Percentiles rank a stretch among this genome's conserved stretches.
These are phyloP conservation scores for Phoxinus dragarum DNA, from an alignment of 2,797 vertebrate genomes.

Conservation along the genomic window DNA sequence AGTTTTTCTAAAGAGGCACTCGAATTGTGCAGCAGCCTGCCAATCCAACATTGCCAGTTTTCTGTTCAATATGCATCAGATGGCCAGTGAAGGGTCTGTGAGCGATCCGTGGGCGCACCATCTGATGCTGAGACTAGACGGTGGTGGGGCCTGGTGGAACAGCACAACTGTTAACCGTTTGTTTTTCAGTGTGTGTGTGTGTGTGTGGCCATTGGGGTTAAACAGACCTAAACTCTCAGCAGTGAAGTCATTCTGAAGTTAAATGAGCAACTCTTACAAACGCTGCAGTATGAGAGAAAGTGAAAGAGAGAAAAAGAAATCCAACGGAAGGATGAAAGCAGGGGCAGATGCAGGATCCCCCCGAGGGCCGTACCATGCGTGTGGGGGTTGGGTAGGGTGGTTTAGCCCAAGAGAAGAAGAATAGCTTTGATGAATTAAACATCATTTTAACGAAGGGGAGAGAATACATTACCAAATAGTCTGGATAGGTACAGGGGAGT, in stretches of 20 bases:
- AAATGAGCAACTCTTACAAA: conserved; percentile 47
- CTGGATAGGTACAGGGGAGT: conserved; percentile 30
- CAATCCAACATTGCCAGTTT: conserved; percentile 17
- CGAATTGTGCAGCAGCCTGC: conserved; percentile 3
- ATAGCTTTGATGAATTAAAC: conserved; percentile 86
- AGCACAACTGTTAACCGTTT: not conserved
- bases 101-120: conserved; percentile 21
- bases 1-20: not conserved
- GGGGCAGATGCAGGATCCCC: conserved; percentile 63
- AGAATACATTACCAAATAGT: conserved; percentile 76
- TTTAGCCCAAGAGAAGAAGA: conserved; percentile 61
- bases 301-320: conserved; percentile 19
- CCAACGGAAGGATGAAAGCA: conserved; percentile 56
- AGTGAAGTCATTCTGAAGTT: conserved; percentile 55
- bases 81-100: conserved; percentile 28
- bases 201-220: conserved; percentile 40
- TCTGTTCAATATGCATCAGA: conserved; percentile 34
- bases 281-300: conserved; percentile 49
- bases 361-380: conserved; percentile 73
- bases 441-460: conserved; percentile 76
- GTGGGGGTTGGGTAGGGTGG: conserved; percentile 45
- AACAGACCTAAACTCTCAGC: conserved; percentile 63
- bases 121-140: conserved; percentile 25
- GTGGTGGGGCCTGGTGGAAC: not conserved
- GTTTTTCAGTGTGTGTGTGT: not conserved